These are phyloP conservation scores for Microctenopoma lineatum DNA, from an alignment of 2,797 vertebrate species.

Conservation along the genomic window DNA sequence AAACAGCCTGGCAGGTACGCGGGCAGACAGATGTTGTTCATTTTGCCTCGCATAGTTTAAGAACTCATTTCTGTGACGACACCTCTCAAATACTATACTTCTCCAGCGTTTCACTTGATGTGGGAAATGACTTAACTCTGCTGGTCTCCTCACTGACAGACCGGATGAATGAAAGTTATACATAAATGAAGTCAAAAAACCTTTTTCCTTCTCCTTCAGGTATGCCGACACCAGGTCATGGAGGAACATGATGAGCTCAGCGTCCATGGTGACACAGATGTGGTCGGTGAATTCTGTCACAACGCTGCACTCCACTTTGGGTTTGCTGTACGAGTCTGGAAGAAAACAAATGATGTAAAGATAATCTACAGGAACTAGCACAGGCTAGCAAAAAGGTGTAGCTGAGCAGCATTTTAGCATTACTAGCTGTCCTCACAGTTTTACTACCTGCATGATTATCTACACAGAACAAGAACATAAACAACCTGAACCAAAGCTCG, in stretches of 20 bases:
- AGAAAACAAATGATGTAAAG: not conserved
- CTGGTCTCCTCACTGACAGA: not conserved
- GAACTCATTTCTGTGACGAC: constrained; percentile 18
- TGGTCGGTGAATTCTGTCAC: constrained; percentile 99
- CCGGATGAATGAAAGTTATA: not conserved
- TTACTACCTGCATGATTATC: no score
- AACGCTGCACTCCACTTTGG: constrained; percentile 98
- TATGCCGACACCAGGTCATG: constrained; percentile 99
- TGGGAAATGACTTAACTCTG: not conserved
- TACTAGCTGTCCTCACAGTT: not conserved
- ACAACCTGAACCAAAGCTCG: no score
- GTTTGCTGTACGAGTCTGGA: constrained; percentile 88
- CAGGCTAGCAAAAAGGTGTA: no score
- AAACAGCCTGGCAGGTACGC: constrained; percentile 24
- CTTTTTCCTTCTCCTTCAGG: constrained; percentile 99
- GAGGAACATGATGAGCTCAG: constrained; percentile 98
- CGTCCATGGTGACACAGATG: constrained; percentile 99
- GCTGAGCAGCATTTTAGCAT: no score
- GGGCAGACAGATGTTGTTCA: constrained; percentile 20
- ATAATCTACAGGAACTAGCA: no score
- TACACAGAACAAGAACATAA: no score
- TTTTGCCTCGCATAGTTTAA: constrained; percentile 4
- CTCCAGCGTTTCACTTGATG: not conserved
- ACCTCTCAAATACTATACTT: not conserved
- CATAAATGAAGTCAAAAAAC: constrained; percentile 67